These are phyloP conservation scores for Sebastes iracundus DNA, from an alignment of 2,797 vertebrate genomes.

Conservation along the genomic window DNA sequence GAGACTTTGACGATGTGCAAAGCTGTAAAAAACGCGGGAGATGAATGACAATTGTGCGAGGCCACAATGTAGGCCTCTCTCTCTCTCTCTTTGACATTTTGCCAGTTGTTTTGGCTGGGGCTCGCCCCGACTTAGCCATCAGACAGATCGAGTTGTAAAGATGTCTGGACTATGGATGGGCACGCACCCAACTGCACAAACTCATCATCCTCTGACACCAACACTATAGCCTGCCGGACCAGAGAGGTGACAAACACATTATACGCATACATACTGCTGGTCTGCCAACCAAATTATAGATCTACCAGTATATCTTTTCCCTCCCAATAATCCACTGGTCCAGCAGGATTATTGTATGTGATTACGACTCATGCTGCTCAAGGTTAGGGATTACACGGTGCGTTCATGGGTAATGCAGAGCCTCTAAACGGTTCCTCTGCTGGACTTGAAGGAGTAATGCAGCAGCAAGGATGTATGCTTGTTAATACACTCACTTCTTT, in stretches of 20 bases:
- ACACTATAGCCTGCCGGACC: slow-evolving; percentile 14
- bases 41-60: slow-evolving; percentile 11
- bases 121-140: slow-evolving; percentile 25
- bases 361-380: slow-evolving; percentile 50
- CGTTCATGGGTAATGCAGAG: slow-evolving; percentile 13
- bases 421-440: slow-evolving; percentile 9
- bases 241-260: not conserved
- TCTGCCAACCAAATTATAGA: slow-evolving; percentile 7
- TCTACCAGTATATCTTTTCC: not conserved
- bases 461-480: not conserved
- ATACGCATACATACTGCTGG: not conserved
- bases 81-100: slow-evolving; percentile 31
- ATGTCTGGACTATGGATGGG: slow-evolving; percentile 51
- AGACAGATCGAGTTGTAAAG: slow-evolving; percentile 61
- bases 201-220: slow-evolving; percentile 32
- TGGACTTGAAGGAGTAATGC: not conserved
- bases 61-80: not conserved
- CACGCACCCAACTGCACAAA: slow-evolving; percentile 44
- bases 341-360: slow-evolving; percentile 58
- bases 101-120: slow-evolving; percentile 59
- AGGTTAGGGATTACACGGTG: slow-evolving; percentile 54
- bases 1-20: slow-evolving; percentile 3
- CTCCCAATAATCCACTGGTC: slow-evolving; percentile 51
- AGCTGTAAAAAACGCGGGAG: not conserved
- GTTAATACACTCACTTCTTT: not conserved